phyloP scores from a whole-genome alignment of 2,888 invertebrate species.

The Tetrapedia diversipes region DNA sequence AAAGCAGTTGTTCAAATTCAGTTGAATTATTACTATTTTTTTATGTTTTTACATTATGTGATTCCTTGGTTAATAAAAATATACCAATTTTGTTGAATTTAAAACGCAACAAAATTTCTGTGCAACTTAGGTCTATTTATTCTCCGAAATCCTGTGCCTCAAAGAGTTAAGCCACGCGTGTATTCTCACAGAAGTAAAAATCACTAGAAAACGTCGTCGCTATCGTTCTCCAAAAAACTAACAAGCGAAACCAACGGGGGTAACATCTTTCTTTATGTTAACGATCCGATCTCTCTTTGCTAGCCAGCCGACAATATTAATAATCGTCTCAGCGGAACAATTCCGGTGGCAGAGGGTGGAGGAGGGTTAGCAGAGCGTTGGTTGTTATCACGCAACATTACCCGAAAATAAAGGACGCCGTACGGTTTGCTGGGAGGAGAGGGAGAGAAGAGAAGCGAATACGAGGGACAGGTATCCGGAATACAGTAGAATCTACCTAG shows the following conservation, averaged over 20 bases:
- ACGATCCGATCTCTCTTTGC: constrained; percentile 52
- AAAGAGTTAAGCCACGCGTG: too few species aligned
- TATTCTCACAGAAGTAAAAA: not conserved
- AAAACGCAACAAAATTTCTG: too few species aligned
- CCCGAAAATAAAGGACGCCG: constrained; percentile 73
- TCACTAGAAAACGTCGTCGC: not conserved
- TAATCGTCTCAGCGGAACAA: constrained; percentile 67
- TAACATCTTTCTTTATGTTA: constrained; percentile 31
- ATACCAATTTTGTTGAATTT: too few species aligned
- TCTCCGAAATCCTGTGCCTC: too few species aligned
- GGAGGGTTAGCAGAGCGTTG: constrained; percentile 54
- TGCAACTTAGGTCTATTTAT: too few species aligned
- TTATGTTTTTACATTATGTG: too few species aligned
- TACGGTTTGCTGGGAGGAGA: constrained; percentile 33
- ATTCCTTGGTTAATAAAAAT: too few species aligned
- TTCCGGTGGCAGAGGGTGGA: constrained; percentile 33
- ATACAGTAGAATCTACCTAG: constrained; percentile 59
- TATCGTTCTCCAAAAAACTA: constrained; percentile 20
- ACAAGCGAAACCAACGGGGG: constrained; percentile 3
- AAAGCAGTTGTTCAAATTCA: too few species aligned
- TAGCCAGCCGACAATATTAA: constrained; percentile 56
- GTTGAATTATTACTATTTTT: too few species aligned
- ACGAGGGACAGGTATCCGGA: constrained; percentile 33
- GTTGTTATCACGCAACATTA: constrained; percentile 78
- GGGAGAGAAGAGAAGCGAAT: too few species aligned